phyloP scores from a whole-genome alignment of 1,140 invertebrate species.

The Tetraneura akinire region DNA sequence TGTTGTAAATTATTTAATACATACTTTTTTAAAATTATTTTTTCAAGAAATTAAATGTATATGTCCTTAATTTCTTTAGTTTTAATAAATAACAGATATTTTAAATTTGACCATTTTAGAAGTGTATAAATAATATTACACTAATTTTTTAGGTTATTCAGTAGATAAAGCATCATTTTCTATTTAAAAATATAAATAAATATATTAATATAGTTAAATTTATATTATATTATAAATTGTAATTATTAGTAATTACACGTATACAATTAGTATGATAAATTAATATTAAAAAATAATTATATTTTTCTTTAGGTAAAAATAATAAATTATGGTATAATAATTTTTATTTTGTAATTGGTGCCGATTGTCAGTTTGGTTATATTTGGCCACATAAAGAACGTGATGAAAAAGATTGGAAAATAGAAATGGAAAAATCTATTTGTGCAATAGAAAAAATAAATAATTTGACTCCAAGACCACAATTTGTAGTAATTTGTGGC shows the following conservation, averaged over 20 bases:
- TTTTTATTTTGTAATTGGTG: conserved; percentile 62
- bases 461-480: conserved; percentile 61
- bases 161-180: too few species aligned
- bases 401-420: conserved; percentile 59
- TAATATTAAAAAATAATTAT: not conserved
- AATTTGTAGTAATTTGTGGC: conserved; percentile 65
- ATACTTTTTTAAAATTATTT: too few species aligned
- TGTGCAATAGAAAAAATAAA: conserved; percentile 61
- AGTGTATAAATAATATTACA: too few species aligned
- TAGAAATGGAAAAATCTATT: conserved; percentile 60
- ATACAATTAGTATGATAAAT: not conserved
- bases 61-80: too few species aligned
- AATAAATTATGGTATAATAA: conserved; percentile 56
- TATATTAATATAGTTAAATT: not conserved
- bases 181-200: too few species aligned
- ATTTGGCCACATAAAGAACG: conserved; percentile 59
- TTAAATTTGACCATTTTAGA: too few species aligned
- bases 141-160: too few species aligned
- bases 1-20: too few species aligned
- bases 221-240: not conserved
- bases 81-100: too few species aligned
- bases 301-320: conserved; percentile 26
- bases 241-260: not conserved
- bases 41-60: too few species aligned
- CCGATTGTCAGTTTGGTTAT: conserved; percentile 64